Evolutionary conservation across 1,140 invertebrate species (phyloP), one percentile per base, ranked within the genome.

Genomic region (Neodiprion fabricii): DNA sequence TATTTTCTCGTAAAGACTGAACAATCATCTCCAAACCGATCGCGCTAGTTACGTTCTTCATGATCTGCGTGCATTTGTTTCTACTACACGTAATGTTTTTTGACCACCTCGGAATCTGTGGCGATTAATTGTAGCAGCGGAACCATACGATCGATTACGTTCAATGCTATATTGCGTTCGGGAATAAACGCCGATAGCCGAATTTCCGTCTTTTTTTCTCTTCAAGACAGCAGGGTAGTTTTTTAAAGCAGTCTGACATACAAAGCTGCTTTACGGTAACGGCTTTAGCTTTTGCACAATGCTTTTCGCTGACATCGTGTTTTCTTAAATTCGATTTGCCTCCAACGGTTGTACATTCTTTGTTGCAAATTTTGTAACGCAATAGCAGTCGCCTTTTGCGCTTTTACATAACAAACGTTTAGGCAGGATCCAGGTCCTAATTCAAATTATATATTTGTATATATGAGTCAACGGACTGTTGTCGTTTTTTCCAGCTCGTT

Each of bases 21-120:
- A 21, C 17, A 21, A 21, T 21, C 17, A 21, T 21, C 17, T 21
- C 17, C 17, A 21, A 21, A 21, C 17, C 0, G 17, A 21, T 21
- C 17, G 0, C 17, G 17, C 17, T 0, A 21, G 17, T 7, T 76
- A 77, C 23, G 71, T 79, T 10, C 53, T 61, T 74, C 1, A 69
- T 50, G 67, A 74, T 74, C 21, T 53, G 68, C 5, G 70, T 67
- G n/a, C 23, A 47, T 75, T 75, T 75, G 2, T 11, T 75, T 67
- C 70, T 61, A 1, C 61, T 23, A 28, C 50, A 71, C 12, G 28
- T 40, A 4, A 75, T 17, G 9, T 70, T 49, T 72, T 72, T 71
- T 9, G 17, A 66, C 53, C 0, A 71, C 47, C 23, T 75, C 74
- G 40, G 70, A 70, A 72, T 75, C 70, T 11, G 50, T 28, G 48